Evolutionary conservation across 2,113 vertebrate genomes (phyloP), one percentile per base, ranked within the genome.

Genomic region (Casuarius casuarius): DNA sequence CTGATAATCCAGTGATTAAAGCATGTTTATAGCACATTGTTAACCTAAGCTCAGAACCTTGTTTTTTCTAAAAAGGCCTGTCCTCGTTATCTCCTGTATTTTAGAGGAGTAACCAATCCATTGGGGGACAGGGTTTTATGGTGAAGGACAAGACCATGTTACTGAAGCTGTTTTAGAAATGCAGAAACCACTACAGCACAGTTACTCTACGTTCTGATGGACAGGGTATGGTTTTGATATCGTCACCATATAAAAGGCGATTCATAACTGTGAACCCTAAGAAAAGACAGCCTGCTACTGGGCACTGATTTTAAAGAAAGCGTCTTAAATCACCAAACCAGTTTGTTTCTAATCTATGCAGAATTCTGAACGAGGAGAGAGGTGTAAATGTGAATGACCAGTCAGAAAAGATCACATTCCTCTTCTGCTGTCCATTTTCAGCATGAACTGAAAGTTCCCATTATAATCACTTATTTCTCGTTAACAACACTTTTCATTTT

Each of bases 51-150:
- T 77, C 5, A 54, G 75, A 70, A 52, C 2, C 14, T 63, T 0
- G 0, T 0, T 62, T 74, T 59, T 65, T 21, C 1, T 17, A 46
- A 68, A 70, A 67, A 1, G 0, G 14, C 38, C 2, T 73, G 4
- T 48, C 5, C 1, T 59, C 2, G 0, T 59, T 59, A 21, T 33
- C 12, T 72, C 49, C 9, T 10, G 1, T 40, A 33, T 84, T 86
- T 92, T 38, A 65, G 17, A 62, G 26, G 40, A 58, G 3, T 75
- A 66, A 66, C 21, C 35, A 18, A 2, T 59, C 44, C 14, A 68
- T 29, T 9, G 76, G 4, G 4, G 2, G 61, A n/a, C 75, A 46
- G 19, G 9, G 5, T 17, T 73, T 80, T 73, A 49, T 91, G 23
- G 19, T 31, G 28, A 89, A 84, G 14, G 5, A 61, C 35, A 42